Base-by-base conservation (phyloP, 2,797 vertebrate species). In the Melanogrammus aeglefinus region DNA sequence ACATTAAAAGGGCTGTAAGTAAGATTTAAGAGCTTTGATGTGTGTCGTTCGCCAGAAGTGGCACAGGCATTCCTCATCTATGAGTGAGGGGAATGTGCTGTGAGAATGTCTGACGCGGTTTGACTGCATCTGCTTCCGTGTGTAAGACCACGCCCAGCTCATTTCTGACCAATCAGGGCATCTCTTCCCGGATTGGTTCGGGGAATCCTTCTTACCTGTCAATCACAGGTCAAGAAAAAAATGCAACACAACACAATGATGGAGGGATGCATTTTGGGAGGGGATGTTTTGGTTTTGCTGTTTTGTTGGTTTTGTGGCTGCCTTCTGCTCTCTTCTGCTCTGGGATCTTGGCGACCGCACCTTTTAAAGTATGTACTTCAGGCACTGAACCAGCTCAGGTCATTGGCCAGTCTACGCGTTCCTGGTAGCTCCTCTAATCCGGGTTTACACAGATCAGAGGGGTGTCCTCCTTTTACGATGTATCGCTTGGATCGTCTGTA, bases 81-180 rank as follows among this genome's bases (percentile, higher is more conserved):
- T n/a, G 21, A 57, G 51, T 57, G 21, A n/a, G 51, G 5, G 51
- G 7, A 57, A n/a, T 63, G 18, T 16, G 14, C 21, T 63, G 57
- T 63, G 21, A 63, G 57, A 24, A 63, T 63, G 6, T 9, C 4
- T 57, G 47, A n/a, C 24, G 1, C 10, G 0, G 4, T 13, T 47
- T n/a, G 57, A 63, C 16, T 21, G 4, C 16, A 21, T 21, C 47
- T 18, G 47, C 16, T 16, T 51, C 57, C 24, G 63, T 27, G 2
- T 10, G 63, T 27, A 3, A 16, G 63, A 66, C n/a, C 57, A 21
- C 57, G 9, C 57, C n/a, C 4, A 21, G 21, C 21, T 63, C 21
- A 63, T 63, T n/a, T 63, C 51, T 63, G 51, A 63, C 21, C 51
- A 63, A 66, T 66, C 57, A 66, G 57, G 57, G n/a, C 57, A 27